Conservation (phyloP, 1,140 invertebrate species). For the Lepidurus arcticus region DNA sequence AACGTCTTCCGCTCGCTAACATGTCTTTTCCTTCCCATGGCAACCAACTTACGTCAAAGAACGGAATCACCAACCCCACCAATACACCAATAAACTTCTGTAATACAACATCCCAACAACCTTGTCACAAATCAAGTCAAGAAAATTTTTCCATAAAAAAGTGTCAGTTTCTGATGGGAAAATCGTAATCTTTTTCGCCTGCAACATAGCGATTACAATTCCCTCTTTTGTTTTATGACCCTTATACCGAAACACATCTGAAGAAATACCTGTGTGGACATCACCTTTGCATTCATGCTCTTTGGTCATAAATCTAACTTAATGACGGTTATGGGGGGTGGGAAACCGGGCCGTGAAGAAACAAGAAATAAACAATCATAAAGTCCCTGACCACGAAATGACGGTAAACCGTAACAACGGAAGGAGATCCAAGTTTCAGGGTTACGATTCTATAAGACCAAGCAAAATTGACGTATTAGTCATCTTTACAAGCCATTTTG, state of each 20-base stretch:
- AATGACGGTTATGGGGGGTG: neutral
- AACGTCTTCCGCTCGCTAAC: slow-evolving; percentile 20
- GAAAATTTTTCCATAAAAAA: too few relatives aligned
- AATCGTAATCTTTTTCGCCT: too few relatives aligned
- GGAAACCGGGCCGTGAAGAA: neutral
- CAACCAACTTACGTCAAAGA: slow-evolving; percentile 21
- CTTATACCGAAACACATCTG: too few relatives aligned
- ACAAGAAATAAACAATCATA: neutral
- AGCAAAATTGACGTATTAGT: too few relatives aligned
- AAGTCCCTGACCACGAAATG: neutral
- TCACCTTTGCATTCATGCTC: too few relatives aligned
- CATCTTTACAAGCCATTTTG: too few relatives aligned
- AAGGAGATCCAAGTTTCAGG: neutral
- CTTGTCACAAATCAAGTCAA: neutral
- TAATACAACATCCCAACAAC: neutral
- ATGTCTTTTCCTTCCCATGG: slow-evolving; percentile 8
- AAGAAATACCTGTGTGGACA: too few relatives aligned
- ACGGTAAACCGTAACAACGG: neutral
- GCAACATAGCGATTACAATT: too few relatives aligned
- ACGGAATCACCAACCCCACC: neutral
- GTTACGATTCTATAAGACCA: neutral
- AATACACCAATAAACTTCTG: neutral
- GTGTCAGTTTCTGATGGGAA: too few relatives aligned
- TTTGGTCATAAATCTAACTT: too few relatives aligned
- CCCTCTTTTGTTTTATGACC: too few relatives aligned